A percentile compares a stretch with the other conserved stretches of the same genome.
phyloP scores from a whole-genome alignment of 2,113 vertebrate species.

The Trogon melanurus region DNA sequence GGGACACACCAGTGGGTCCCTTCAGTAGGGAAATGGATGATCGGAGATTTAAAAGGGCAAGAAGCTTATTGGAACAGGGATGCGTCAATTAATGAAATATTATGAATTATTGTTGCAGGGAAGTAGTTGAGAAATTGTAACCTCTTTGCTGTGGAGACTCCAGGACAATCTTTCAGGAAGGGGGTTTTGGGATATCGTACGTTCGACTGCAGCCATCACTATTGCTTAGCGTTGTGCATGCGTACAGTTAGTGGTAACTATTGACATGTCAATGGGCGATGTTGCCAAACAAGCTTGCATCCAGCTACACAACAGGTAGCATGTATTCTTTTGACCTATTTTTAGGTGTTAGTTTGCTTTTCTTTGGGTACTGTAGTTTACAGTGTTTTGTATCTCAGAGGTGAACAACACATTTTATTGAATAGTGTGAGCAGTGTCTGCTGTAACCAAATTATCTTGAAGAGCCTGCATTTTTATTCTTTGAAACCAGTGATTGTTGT shows the following conservation, averaged over 20 bases:
- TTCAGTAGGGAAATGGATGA: background rate
- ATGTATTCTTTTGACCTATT: background rate
- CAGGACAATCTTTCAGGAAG: background rate
- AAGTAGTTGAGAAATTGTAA: background rate
- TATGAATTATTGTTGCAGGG: background rate
- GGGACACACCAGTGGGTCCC: background rate
- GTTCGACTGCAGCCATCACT: background rate
- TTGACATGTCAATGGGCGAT: background rate
- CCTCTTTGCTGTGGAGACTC: background rate
- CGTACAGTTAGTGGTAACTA: background rate
- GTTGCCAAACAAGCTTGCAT: background rate
- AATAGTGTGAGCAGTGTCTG: background rate
- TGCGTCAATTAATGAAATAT: background rate
- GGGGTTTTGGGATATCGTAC: fast-evolving
- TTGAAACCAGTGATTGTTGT: background rate
- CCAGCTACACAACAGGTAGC: background rate
- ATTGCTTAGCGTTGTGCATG: background rate
- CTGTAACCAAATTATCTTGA: background rate
- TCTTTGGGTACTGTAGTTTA: background rate
- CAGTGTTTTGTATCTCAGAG: background rate
- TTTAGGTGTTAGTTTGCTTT: background rate
- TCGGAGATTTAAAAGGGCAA: background rate
- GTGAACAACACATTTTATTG: background rate
- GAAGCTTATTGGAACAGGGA: background rate
- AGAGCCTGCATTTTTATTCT: background rate